Percentiles rank a stretch among this genome's conserved stretches.
phyloP scores from a whole-genome alignment of 2,888 invertebrate genomes.

The Luperina testacea region DNA sequence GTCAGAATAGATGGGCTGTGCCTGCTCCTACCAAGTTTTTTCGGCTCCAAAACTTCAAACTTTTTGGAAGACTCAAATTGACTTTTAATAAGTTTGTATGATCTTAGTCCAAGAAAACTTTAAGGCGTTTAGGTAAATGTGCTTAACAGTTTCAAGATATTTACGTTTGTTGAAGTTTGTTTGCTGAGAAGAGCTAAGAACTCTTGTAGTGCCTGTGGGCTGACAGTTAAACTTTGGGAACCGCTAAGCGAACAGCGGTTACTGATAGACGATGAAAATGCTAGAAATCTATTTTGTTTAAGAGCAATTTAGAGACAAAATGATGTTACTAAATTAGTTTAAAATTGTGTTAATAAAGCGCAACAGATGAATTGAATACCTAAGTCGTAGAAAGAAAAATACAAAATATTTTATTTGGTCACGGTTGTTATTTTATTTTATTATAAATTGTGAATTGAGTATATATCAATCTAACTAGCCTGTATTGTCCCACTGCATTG shows the following conservation, averaged over 20 bases:
- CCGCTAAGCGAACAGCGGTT: slow-evolving; percentile 24
- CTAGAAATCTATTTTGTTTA: neutral
- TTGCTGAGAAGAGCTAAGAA: slow-evolving; percentile 6
- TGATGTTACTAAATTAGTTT: neutral
- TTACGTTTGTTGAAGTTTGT: slow-evolving; percentile 23
- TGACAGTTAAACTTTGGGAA: slow-evolving; percentile 40
- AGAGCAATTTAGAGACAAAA: neutral
- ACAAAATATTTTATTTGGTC: neutral
- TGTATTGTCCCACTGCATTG: too few relatives aligned
- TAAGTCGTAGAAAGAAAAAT: neutral
- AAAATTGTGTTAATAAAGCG: neutral
- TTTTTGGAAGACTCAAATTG: neutral
- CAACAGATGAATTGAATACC: neutral
- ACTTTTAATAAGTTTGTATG: slow-evolving; percentile 30
- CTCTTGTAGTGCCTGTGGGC: slow-evolving; percentile 23
- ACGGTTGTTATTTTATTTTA: neutral
- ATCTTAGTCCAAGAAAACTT: slow-evolving; percentile 20
- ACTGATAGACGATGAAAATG: slow-evolving; percentile 22
- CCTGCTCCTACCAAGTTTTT: neutral
- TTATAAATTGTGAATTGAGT: too few relatives aligned
- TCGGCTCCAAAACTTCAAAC: neutral
- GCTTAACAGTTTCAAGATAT: slow-evolving; percentile 28
- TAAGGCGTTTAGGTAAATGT: slow-evolving; percentile 37
- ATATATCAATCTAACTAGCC: neutral
- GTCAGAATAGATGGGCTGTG: too few relatives aligned